Conservation (phyloP, 92 coral and sea anemone genomes). For the Bergia sp. region DNA sequence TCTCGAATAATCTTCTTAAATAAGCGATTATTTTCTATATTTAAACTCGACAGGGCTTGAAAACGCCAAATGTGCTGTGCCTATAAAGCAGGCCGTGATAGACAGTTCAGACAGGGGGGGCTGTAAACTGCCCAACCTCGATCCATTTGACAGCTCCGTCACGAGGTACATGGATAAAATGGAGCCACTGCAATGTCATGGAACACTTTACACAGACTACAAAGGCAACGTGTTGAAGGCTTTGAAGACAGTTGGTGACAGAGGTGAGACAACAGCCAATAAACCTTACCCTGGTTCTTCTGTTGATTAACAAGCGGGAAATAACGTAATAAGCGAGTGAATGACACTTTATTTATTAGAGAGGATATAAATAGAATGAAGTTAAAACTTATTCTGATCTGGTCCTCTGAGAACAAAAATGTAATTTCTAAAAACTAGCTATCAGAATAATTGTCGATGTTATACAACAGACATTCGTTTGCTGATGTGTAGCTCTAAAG, state of each 20-base stretch:
- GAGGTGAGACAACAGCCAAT: conserved; percentile 7
- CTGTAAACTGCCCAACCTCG: conserved; percentile 46
- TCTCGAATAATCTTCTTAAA: background rate
- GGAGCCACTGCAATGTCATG: conserved; percentile 44
- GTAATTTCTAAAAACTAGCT: too few relatives aligned
- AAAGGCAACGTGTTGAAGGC: conserved; percentile 41
- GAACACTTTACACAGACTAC: conserved; percentile 36
- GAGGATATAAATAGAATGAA: too few relatives aligned
- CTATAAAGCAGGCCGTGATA: conserved; percentile 36
- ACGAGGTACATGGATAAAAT: conserved; percentile 29
- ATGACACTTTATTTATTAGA: too few relatives aligned
- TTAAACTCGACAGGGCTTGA: conserved; percentile 32
- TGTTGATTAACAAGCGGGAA: too few relatives aligned
- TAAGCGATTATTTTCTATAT: background rate
- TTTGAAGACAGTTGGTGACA: background rate
- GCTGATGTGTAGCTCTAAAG: too few relatives aligned
- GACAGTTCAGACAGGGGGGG: conserved; percentile 33
- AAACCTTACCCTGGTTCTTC: background rate
- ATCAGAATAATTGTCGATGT: too few relatives aligned
- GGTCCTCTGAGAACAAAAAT: too few relatives aligned
- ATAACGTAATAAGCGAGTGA: too few relatives aligned
- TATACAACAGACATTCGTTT: too few relatives aligned
- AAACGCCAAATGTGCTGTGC: conserved; percentile 24
- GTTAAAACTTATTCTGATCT: too few relatives aligned
- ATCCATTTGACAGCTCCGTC: conserved; percentile 54